Evolutionary conservation across 2,888 invertebrate species (phyloP), one percentile per base, ranked within the genome.

Genomic region (Leistus spinibarbis): DNA sequence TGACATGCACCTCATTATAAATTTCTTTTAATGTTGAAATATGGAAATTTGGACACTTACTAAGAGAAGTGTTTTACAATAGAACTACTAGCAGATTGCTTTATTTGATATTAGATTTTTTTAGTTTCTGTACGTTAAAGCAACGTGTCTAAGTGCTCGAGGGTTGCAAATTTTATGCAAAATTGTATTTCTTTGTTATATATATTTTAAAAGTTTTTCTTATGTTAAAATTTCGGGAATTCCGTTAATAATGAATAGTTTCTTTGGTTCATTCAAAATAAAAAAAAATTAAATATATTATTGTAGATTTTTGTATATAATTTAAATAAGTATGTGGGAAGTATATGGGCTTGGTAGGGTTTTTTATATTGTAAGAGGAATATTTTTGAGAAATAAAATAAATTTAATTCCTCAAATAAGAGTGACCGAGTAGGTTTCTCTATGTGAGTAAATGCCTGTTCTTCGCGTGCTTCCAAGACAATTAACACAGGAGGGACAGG

Each of bases 1-100:
- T 68, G 68, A 68, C 57, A 24, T 68, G 16, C 56, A 56, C 68
- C n/a, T 68, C 68, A 68, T 68, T 68, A 68, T 68, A 10, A 2
- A 67, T 17, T 23, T 24, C 23, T 68, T 68, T 68, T 56, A 54
- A 54, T 68, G 24, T 68, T 54, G 68, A 68, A 68, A 68, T 68
- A 27, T 56, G 54, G 13, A 56, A 53, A 24, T 57, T 57, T 56
- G 20, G 40, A 13, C 40, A 40, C 40, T 40, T 40, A 40, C 13
- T 40, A 13, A 40, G 10, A 40, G 40, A 1, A 40, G 40, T 40
- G 40, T 10, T 40, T 40, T 40, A 40, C 40, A 10, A 40, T 10
- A 40, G 40, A 40, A 10, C 7, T 40, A 40, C 40, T 40, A 10
- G 40, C 13, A 40, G 10, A 40, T 40, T 40, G 7, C 40, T 2